phyloP scores from a whole-genome alignment of 23 tunicate genomes.

The Ascidia mentula region DNA sequence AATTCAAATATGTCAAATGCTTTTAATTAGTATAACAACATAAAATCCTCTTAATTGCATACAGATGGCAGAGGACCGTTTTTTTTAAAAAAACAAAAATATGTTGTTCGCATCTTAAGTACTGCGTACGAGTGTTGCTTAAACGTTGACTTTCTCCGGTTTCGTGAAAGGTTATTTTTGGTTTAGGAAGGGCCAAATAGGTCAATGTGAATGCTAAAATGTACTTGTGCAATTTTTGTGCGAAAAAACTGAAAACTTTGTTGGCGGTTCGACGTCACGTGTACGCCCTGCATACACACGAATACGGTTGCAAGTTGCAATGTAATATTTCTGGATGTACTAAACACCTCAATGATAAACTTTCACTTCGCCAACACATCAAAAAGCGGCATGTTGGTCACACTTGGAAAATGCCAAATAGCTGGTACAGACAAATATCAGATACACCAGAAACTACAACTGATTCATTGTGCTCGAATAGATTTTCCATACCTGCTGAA shows the following conservation, averaged over 20 bases:
- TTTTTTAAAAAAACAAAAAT: not conserved
- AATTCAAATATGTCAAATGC: not conserved
- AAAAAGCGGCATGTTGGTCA: not conserved
- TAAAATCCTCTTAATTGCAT: not conserved
- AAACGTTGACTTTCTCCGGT: conserved; percentile 3
- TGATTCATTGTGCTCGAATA: conserved; percentile 4
- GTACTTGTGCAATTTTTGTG: conserved; percentile 1
- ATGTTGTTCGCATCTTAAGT: not conserved
- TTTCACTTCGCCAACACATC: not conserved
- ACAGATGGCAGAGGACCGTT: conserved; percentile 9
- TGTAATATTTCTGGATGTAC: not conserved
- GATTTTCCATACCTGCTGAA: not conserved
- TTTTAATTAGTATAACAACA: not conserved
- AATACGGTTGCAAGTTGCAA: conserved; percentile 6
- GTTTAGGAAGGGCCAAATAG: not conserved
- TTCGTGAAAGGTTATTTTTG: not conserved
- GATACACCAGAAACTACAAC: not conserved
- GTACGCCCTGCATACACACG: conserved; percentile 3
- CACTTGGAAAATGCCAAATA: conserved; percentile 8
- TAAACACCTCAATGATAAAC: not conserved
- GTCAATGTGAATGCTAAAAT: not conserved
- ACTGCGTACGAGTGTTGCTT: conserved; percentile 2
- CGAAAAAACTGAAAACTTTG: not conserved
- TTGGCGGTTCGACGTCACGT: conserved; percentile 3
- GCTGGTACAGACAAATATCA: conserved; percentile 9